Base-by-base conservation (phyloP, 2,113 vertebrate species). In the Hippocampus mohnikei region DNA sequence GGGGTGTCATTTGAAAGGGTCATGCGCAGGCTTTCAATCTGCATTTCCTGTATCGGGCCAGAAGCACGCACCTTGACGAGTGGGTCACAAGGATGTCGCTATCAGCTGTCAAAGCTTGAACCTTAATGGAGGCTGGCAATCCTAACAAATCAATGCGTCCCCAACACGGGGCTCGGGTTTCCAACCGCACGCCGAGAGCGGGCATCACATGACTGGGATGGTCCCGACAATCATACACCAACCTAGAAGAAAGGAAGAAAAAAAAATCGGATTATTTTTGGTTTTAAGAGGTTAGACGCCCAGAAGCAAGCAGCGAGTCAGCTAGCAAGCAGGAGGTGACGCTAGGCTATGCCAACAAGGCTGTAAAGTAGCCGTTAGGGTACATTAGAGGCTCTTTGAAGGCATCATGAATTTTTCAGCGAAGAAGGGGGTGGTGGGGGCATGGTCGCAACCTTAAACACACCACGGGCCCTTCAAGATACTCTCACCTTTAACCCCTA, bases 321-420 rank as follows among this genome's bases (percentile, higher is more conserved):
- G 42, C 40, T 64, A 44, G 80, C 84, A 81, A 84, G 15, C 56
- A 15, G 15, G 12, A 92, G 90, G 89, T 90, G 88, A 64, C 48
- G 84, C 90, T 88, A 91, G 84, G 88, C 88, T 90, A 90, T 23
- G 21, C n/a, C 79, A 88, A 77, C 81, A 84, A 70, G 79, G 82
- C 87, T 77, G 84, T 83, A 88, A 91, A 89, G 88, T 76, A 27
- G 69, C 71, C 89, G 87, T 88, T 92, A 91, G 85, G 90, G 83
- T 91, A 90, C 90, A 91, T 90, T 91, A 90, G 90, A 92, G 78
- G 90, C 81, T 84, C 88, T 81, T 84, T 55, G 52, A 88, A 90
- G 76, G 80, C 75, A 84, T 84, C 89, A 83, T 90, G 81, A 91
- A 91, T 92, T 91, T 93, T 93, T 93, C 78, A 92, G 81, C 50